phyloP scores from a whole-genome alignment of 2,113 vertebrate genomes.

The Eptesicus fuscus region DNA sequence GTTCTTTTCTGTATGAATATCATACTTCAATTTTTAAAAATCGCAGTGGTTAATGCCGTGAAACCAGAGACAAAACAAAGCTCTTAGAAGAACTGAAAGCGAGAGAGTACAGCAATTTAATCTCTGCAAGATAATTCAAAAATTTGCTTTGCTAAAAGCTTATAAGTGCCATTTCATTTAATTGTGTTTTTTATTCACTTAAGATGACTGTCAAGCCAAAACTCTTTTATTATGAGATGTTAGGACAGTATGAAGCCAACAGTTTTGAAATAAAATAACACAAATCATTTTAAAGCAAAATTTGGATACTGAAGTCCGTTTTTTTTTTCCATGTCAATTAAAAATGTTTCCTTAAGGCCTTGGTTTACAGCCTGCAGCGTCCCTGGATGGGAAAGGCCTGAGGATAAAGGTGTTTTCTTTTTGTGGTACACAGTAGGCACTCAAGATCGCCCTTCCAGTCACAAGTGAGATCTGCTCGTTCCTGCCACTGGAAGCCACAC shows the following conservation, averaged over 20 bases:
- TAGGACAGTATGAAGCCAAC: background rate
- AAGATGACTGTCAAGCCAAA: constrained; percentile 30
- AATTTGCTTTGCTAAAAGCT: constrained; percentile 56
- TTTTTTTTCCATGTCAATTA: background rate
- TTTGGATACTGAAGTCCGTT: background rate
- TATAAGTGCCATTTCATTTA: constrained; percentile 60
- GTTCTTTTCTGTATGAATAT: constrained; percentile 14
- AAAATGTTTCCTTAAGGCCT: background rate
- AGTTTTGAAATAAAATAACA: constrained; percentile 49
- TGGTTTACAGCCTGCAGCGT: background rate
- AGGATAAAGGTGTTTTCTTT: background rate
- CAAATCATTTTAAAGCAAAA: constrained; percentile 17
- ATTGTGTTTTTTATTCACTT: constrained; percentile 47
- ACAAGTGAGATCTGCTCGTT: background rate
- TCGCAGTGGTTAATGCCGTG: background rate
- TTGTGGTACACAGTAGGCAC: background rate
- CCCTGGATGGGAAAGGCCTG: background rate
- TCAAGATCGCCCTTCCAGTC: background rate
- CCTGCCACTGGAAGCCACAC: background rate
- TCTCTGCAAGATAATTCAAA: constrained; percentile 58
- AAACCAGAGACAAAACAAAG: constrained; percentile 42
- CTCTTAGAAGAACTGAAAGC: constrained; percentile 24
- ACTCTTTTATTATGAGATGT: constrained; percentile 45
- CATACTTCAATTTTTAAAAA: constrained; percentile 22
- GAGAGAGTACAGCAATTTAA: constrained; percentile 49